Evolutionary conservation across 2,797 vertebrate species (phyloP), one percentile per base, ranked within the genome.

Genomic region (Hippocampus kuda): DNA sequence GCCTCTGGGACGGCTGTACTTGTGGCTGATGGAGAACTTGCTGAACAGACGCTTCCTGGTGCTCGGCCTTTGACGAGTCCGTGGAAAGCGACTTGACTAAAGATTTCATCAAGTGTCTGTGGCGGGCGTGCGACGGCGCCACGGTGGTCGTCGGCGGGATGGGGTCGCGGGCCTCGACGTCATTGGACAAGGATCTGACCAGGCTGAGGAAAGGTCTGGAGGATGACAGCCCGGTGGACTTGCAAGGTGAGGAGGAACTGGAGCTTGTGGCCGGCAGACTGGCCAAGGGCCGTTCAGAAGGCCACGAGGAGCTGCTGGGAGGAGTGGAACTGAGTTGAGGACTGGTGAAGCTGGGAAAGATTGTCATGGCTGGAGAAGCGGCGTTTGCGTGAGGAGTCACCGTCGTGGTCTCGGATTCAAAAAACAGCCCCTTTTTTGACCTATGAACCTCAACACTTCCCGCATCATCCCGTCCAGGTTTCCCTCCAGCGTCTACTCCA

Each of bases 31-130:
- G 53, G 53, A 30, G 67, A 34, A 71, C 63, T 48, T 70, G 79
- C 68, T 75, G 81, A 61, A 67, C 66, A 62, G 77, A 62, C 51
- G 77, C 82, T 60, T 90, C 88, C 48, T 80, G 85, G 38, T 79
- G 73, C 49, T 90, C 89, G 0, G 73, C 74, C 79, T 93, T 93
- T 13, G 94, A 92, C 20, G 94, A 92, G 78, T 99, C 97, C 0
- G 95, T 94, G 75, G 97, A 98, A 70, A 99, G 90, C 74, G 97
- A 99, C 84, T 98, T 99, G 59, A 98, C 97, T 22, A 99, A 89
- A 1, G 93, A 94, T 87, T 98, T 99, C 95, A 99, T 97, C 80
- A 99, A 87, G 81, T 98, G 94, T 41, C 97, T 89, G 60, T 96
- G 97, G 75, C 95, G 90, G 2, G 84, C 79, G 0, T 94, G 87